Conservation (phyloP, 2,113 vertebrate species). For the Ursus arctos region DNA sequence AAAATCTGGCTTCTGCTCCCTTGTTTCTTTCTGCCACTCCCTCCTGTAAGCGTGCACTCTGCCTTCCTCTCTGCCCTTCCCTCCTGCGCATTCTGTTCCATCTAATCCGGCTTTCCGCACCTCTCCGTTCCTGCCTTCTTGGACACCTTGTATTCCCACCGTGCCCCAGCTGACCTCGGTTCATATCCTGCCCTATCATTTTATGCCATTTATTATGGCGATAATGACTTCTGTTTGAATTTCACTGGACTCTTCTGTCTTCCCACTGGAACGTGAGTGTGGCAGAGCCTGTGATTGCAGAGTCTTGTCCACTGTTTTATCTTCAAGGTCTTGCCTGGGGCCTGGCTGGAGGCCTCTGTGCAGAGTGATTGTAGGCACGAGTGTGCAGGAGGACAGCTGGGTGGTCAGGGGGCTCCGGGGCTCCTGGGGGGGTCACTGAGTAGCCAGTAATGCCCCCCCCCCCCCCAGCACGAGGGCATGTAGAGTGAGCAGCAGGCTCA, state of each 20-base stretch:
- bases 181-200: neutral
- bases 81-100: fast-evolving
- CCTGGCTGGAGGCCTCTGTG: neutral
- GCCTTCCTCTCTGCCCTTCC: neutral
- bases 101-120: no score
- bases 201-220: neutral
- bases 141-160: fast-evolving
- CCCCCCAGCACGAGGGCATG: fast-evolving
- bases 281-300: no score
- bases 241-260: neutral
- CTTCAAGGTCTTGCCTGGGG: neutral
- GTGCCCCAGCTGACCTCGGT: fast-evolving
- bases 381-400: neutral
- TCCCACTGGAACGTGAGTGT: fast-evolving
- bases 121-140: fast-evolving
- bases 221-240: no score
- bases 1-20: neutral
- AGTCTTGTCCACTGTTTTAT: no score
- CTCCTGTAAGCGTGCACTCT: no score
- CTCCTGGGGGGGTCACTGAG: no score
- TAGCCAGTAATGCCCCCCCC: no score
- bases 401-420: neutral
- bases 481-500: fast-evolving
- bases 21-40: fast-evolving
- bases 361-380: fast-evolving